Evolutionary conservation across 1,140 invertebrate species (phyloP).

Genomic region (Fopius arisanus): DNA sequence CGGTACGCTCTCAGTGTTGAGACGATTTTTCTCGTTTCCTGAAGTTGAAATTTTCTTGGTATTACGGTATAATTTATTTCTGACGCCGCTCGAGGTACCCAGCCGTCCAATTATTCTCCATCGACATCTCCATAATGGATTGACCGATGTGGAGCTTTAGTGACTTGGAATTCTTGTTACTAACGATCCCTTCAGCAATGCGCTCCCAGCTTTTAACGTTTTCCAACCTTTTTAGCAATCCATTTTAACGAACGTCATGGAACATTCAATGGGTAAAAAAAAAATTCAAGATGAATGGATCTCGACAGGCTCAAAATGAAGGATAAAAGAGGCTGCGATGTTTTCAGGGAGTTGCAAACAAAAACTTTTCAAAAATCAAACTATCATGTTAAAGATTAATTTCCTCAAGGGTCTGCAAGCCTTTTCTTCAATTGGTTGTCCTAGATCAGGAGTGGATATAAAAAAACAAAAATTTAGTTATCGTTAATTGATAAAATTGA

Average conservation of each 20-base stretch:
- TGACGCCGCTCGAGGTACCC: neutral
- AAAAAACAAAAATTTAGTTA: too few relatives aligned
- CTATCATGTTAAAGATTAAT: too few relatives aligned
- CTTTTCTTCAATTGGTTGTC: too few relatives aligned
- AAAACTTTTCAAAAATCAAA: too few relatives aligned
- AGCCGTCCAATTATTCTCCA: constrained; percentile 2
- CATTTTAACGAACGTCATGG: neutral
- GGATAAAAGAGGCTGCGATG: neutral
- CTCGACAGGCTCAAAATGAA: neutral
- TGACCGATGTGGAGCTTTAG: neutral
- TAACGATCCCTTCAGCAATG: neutral
- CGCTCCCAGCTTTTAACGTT: neutral
- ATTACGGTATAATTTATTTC: neutral
- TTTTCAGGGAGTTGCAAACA: neutral
- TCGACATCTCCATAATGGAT: neutral
- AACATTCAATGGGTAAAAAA: neutral
- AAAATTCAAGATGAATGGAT: neutral
- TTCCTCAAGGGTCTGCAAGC: too few relatives aligned
- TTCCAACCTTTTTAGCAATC: neutral
- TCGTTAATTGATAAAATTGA: too few relatives aligned
- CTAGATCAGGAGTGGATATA: too few relatives aligned
- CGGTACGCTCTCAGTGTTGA: too few relatives aligned
- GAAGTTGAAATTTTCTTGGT: neutral
- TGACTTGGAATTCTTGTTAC: neutral
- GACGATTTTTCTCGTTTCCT: too few relatives aligned